Conservation (phyloP, 2,113 vertebrate species). For the Lanius collurio region DNA sequence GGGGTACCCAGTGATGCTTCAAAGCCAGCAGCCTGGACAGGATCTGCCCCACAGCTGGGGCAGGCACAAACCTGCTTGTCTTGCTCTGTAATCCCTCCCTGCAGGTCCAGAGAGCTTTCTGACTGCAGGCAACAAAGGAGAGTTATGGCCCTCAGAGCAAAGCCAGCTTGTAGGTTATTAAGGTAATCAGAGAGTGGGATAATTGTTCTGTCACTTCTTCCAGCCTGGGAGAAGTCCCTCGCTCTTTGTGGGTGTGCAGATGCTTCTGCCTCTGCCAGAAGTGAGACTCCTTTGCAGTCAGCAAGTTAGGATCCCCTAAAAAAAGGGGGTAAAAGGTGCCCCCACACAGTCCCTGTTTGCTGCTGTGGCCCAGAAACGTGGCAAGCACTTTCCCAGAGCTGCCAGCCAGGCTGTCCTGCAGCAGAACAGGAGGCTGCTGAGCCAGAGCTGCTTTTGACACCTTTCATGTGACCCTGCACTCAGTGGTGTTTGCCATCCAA, state of each 20-base stretch:
- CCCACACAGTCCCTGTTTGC: neutral
- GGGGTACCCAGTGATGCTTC: neutral
- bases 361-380: neutral
- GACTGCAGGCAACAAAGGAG: neutral
- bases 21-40: neutral
- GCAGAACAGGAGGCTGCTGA: accelerated
- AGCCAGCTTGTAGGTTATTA: neutral
- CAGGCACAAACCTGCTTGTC: neutral
- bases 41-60: neutral
- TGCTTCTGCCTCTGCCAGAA: neutral
- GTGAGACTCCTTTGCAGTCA: neutral
- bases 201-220: neutral
- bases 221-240: neutral
- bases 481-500: neutral
- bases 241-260: neutral
- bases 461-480: accelerated
- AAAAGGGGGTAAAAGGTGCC: neutral
- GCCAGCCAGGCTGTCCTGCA: neutral
- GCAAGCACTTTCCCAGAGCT: neutral
- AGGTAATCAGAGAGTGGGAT: neutral
- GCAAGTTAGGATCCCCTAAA: neutral
- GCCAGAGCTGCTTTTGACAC: neutral
- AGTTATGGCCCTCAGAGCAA: neutral
- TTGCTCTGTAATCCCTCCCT: neutral
- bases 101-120: neutral